phyloP scores from a whole-genome alignment of 92 coral and sea anemone genomes.

The Parazoanthus atlanticus region DNA sequence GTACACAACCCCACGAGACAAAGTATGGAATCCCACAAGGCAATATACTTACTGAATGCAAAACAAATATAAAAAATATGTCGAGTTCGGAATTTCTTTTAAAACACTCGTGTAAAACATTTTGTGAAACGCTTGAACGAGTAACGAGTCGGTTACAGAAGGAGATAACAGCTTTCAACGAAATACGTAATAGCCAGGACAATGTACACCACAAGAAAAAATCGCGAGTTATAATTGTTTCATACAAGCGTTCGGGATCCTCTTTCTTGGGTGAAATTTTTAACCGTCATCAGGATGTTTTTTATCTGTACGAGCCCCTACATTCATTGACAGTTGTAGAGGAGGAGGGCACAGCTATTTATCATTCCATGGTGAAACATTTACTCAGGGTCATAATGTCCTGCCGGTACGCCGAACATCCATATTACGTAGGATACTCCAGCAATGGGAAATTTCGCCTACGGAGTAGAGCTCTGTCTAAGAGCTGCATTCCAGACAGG shows the following conservation, averaged over 20 bases:
- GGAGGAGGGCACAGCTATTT: conserved; percentile 45
- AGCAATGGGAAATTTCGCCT: conserved; percentile 13
- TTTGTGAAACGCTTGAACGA: conserved; percentile 25
- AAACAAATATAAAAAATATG: neutral
- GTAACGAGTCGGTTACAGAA: neutral
- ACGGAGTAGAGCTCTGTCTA: conserved; percentile 31
- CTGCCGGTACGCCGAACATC: conserved; percentile 65
- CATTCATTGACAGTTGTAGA: conserved; percentile 51
- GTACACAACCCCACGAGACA: neutral
- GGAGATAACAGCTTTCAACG: neutral
- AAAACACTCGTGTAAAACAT: neutral
- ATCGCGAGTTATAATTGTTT: conserved; percentile 52
- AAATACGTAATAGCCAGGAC: neutral
- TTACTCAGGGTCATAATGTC: conserved; percentile 62
- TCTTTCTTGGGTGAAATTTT: conserved; percentile 69
- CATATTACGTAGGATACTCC: conserved; percentile 55
- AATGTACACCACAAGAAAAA: neutral
- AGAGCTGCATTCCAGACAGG: neutral
- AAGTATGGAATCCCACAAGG: neutral
- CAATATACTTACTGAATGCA: neutral
- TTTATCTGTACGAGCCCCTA: conserved; percentile 62
- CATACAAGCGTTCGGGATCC: conserved; percentile 69
- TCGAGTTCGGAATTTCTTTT: neutral
- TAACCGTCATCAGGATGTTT: conserved; percentile 60
- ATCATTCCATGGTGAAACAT: conserved; percentile 47